Evolutionary conservation across 2,888 invertebrate species (phyloP).

Genomic region (Microchrysa polita): DNA sequence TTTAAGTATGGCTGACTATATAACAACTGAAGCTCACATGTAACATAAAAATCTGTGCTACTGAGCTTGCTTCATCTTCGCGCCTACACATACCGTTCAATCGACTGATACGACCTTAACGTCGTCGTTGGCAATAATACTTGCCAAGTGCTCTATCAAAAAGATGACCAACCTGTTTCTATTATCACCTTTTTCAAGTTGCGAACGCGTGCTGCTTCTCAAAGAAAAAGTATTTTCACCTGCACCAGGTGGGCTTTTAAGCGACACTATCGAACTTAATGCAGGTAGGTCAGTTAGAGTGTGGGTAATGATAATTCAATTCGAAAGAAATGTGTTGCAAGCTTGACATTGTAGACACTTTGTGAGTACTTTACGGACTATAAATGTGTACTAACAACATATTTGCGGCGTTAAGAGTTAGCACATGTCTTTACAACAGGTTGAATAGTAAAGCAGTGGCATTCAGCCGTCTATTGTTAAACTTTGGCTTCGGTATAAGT

Average conservation of each 20-base stretch:
- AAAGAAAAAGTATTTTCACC: constrained; percentile 34
- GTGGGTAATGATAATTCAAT: constrained; percentile 4
- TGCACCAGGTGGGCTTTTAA: background rate
- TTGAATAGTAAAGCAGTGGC: background rate
- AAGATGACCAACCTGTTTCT: background rate
- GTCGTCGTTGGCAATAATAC: background rate
- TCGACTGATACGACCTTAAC: constrained; percentile 7
- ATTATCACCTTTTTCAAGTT: constrained; percentile 10
- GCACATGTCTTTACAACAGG: no score
- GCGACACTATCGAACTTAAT: background rate
- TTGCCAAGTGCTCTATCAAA: background rate
- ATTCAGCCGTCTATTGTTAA: no score
- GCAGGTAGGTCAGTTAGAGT: background rate
- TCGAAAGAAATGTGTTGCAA: constrained; percentile 8
- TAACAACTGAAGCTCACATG: no score
- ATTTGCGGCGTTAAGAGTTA: no score
- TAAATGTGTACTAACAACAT: no score
- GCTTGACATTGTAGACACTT: background rate
- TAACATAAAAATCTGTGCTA: background rate
- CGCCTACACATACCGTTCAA: background rate
- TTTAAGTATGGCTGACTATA: background rate
- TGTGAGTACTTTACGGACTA: background rate
- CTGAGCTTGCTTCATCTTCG: constrained; percentile 1
- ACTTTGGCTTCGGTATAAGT: no score
- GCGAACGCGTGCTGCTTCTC: background rate